Conservation (phyloP, 2,797 vertebrate genomes). For the Gobio occitaniae region DNA sequence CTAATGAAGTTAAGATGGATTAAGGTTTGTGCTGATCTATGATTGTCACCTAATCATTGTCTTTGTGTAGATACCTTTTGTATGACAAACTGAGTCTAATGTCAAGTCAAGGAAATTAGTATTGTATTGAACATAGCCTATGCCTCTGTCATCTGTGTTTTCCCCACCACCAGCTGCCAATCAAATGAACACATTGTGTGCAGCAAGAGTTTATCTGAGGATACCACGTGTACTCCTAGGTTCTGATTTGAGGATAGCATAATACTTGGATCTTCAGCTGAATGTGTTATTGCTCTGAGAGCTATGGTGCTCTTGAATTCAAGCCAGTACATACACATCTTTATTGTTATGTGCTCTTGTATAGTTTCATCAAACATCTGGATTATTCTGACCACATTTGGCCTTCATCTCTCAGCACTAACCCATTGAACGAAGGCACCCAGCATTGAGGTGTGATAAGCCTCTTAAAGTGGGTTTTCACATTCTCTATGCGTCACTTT, state of each 20-base stretch:
- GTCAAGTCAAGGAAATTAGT: not conserved
- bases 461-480: slow-evolving; percentile 50
- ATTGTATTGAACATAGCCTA: not conserved
- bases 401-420: slow-evolving; percentile 38
- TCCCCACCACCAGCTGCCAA: not conserved
- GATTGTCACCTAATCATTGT: not conserved
- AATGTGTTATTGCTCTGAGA: slow-evolving; percentile 35
- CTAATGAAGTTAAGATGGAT: not conserved
- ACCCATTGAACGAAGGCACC: slow-evolving; percentile 46
- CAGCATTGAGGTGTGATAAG: slow-evolving; percentile 51
- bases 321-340: slow-evolving; percentile 56
- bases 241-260: slow-evolving; percentile 34
- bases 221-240: slow-evolving; percentile 40
- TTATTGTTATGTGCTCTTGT: slow-evolving; percentile 53
- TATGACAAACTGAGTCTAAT: not conserved
- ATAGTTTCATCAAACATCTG: slow-evolving; percentile 56
- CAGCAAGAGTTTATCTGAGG: slow-evolving; percentile 40
- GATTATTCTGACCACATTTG: slow-evolving; percentile 33
- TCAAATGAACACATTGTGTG: slow-evolving; percentile 33
- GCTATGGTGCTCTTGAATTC: slow-evolving; percentile 46
- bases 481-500: slow-evolving; percentile 42
- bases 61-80: not conserved
- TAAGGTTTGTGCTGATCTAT: not conserved
- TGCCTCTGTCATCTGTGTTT: not conserved
- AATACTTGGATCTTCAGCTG: slow-evolving; percentile 30